Evolutionary conservation across 2,113 vertebrate species (phyloP).

Genomic region (Donacobius atricapilla): DNA sequence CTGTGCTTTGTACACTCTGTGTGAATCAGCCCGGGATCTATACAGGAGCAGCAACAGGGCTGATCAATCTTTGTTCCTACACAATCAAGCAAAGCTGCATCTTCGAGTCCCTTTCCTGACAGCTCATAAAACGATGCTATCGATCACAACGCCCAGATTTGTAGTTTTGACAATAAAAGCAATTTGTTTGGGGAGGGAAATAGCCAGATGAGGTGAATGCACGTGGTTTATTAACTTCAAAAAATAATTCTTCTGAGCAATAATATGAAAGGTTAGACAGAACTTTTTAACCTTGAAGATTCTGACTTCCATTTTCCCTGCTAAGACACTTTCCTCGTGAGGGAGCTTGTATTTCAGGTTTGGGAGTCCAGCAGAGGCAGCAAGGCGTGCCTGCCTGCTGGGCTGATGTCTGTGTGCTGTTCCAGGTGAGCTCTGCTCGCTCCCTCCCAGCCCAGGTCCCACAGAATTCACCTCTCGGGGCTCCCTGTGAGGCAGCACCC

Average conservation of each 20-base stretch:
- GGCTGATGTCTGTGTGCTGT: background rate
- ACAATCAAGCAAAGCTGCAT: constrained; percentile 43
- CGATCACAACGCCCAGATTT: constrained; percentile 54
- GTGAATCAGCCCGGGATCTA: constrained; percentile 2
- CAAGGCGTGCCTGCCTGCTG: background rate
- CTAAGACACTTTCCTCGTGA: background rate
- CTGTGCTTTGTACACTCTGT: background rate
- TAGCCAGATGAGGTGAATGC: background rate
- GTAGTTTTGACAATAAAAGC: constrained; percentile 68
- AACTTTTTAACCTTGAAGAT: constrained; percentile 2
- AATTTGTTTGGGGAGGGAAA: constrained; percentile 55
- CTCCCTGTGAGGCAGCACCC: background rate
- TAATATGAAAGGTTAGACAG: background rate
- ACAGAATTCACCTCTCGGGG: background rate
- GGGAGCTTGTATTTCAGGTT: background rate
- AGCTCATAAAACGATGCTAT: constrained; percentile 52
- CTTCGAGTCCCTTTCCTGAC: constrained; percentile 24
- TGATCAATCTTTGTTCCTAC: constrained; percentile 66
- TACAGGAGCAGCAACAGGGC: background rate
- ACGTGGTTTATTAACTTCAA: constrained; percentile 32
- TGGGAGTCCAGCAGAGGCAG: background rate
- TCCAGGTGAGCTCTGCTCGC: fast-evolving
- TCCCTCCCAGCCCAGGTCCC: background rate
- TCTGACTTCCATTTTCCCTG: background rate
- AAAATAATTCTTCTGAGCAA: background rate